These are phyloP conservation scores for Sipha flava DNA, from an alignment of 1,140 invertebrate species.

Conservation along the genomic window DNA sequence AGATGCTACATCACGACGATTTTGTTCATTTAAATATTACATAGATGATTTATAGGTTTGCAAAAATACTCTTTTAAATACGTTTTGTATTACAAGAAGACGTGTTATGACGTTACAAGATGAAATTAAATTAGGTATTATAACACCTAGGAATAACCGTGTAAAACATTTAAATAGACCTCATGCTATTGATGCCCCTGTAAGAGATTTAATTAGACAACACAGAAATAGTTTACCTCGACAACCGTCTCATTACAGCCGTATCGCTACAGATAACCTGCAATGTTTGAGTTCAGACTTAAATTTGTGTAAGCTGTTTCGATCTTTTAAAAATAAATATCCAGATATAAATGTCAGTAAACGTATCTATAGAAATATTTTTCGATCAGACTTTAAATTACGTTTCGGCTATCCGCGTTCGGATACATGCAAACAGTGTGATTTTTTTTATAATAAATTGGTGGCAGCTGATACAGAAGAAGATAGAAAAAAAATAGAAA, in stretches of 20 bases:
- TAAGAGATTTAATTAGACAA: neutral
- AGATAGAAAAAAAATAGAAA: neutral
- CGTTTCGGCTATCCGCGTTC: neutral
- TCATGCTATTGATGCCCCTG: neutral
- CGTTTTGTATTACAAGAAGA: neutral
- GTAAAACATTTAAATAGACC: neutral
- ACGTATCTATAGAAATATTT: neutral
- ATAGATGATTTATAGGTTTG: neutral
- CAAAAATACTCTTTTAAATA: neutral
- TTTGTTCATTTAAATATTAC: neutral
- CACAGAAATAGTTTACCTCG: neutral
- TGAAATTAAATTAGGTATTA: too few species aligned
- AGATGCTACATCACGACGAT: neutral
- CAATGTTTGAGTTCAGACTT: neutral
- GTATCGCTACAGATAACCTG: neutral
- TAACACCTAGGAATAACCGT: neutral
- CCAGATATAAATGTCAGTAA: neutral
- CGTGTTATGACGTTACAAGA: too few species aligned
- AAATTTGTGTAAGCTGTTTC: neutral
- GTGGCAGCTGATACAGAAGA: neutral
- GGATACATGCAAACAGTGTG: neutral
- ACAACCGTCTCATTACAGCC: neutral
- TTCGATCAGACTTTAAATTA: neutral
- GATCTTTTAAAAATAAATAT: constrained; percentile 4
- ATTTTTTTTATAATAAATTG: neutral